Percentiles rank a stretch among this genome's conserved stretches.
Evolutionary conservation across 2,113 vertebrate species (phyloP).

Genomic region (Eurypyga helias): DNA sequence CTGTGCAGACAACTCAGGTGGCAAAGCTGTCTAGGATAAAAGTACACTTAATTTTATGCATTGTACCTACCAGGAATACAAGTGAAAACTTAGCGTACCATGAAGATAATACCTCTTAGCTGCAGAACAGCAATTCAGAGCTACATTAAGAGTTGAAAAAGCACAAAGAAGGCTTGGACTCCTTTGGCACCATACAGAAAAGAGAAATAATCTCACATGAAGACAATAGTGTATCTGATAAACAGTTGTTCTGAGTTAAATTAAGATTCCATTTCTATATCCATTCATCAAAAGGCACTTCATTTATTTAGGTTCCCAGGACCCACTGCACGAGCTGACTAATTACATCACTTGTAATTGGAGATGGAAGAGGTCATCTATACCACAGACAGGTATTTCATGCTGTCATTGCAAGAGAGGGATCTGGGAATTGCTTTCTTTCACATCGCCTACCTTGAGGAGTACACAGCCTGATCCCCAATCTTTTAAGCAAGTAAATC

Average conservation of each 20-base stretch:
- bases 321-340: background rate
- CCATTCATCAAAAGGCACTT: background rate
- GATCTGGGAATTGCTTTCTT: background rate
- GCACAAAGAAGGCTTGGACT: background rate
- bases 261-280: background rate
- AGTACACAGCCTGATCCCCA: background rate
- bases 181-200: background rate
- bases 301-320: background rate
- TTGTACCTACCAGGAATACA: background rate
- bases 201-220: background rate
- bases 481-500: background rate
- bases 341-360: background rate
- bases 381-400: background rate
- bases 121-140: background rate
- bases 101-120: background rate
- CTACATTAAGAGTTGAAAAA: background rate
- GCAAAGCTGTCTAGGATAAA: background rate
- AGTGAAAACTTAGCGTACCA: background rate
- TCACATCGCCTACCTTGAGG: background rate
- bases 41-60: background rate
- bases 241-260: background rate
- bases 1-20: background rate
- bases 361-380: background rate
- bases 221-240: background rate
- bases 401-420: rapidly evolving